Conservation (phyloP, 2,113 vertebrate species). For the Phasianus colchicus region DNA sequence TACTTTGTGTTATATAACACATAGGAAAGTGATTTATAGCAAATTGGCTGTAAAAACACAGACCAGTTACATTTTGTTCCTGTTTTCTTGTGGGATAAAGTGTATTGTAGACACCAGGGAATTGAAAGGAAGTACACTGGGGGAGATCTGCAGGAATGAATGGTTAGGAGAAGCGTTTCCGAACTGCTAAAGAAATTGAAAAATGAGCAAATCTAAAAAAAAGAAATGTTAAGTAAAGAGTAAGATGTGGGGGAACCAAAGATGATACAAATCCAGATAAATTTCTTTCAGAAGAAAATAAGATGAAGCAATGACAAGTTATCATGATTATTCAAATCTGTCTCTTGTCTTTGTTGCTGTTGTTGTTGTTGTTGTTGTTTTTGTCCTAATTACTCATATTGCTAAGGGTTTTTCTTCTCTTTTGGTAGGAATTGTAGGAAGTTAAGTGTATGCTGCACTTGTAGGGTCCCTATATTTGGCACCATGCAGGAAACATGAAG, state of each 20-base stretch:
- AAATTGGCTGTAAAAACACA: constrained; percentile 56
- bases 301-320: neutral
- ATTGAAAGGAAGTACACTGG: constrained; percentile 7
- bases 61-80: constrained; percentile 61
- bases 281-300: constrained; percentile 25
- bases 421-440: neutral
- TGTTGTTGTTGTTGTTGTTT: neutral
- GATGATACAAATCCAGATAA: neutral
- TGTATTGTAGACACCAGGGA: neutral
- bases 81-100: constrained; percentile 33
- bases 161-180: neutral
- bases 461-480: neutral
- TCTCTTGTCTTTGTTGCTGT: neutral
- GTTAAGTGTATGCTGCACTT: neutral
- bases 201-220: constrained; percentile 37
- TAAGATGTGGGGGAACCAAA: neutral
- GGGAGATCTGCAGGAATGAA: neutral
- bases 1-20: constrained; percentile 54
- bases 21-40: constrained; percentile 62
- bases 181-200: neutral
- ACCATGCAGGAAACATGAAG: neutral
- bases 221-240: neutral
- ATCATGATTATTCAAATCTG: constrained; percentile 12
- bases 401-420: neutral
- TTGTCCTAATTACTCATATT: neutral